Evolutionary conservation across 1,140 invertebrate genomes (phyloP).

Genomic region (Drosophila teissieri): DNA sequence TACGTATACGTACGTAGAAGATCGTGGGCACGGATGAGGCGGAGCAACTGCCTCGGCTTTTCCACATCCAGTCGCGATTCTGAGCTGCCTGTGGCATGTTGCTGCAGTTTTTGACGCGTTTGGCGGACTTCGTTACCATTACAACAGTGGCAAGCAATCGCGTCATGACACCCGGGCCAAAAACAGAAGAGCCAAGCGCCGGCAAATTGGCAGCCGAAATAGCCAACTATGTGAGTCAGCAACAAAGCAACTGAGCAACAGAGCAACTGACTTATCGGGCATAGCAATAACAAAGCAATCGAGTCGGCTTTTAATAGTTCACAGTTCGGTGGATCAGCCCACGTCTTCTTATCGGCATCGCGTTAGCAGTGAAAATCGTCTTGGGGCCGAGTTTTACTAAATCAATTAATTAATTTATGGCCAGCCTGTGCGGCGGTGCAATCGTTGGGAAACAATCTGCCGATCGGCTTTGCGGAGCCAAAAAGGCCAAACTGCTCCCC

Average conservation of each 20-base stretch:
- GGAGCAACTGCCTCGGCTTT: conserved; percentile 26
- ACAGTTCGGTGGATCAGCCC: conserved; percentile 40
- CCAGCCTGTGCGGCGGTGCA: conserved; percentile 51
- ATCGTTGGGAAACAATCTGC: conserved; percentile 67
- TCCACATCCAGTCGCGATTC: conserved; percentile 64
- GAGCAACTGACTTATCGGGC: background rate
- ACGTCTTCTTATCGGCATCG: conserved; percentile 32
- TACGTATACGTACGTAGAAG: conserved; percentile 6
- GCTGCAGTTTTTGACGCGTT: conserved; percentile 59
- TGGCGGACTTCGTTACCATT: conserved; percentile 45
- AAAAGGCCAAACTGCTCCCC: conserved; percentile 45
- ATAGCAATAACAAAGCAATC: background rate
- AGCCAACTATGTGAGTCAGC: conserved; percentile 71
- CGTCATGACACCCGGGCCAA: conserved; percentile 41
- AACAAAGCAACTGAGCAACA: no score
- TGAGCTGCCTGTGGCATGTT: conserved; percentile 68
- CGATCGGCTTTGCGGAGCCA: conserved; percentile 44
- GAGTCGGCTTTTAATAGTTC: conserved; percentile 38
- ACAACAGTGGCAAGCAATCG: conserved; percentile 27
- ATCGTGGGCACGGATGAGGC: conserved; percentile 5
- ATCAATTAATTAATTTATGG: conserved; percentile 79
- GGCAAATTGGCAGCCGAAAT: conserved; percentile 71
- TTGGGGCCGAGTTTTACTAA: conserved; percentile 62
- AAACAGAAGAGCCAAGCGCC: conserved; percentile 33
- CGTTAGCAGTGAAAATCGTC: conserved; percentile 51